phyloP scores from a whole-genome alignment of 1,140 invertebrate species.

The Pogonognathellus flavescens region DNA sequence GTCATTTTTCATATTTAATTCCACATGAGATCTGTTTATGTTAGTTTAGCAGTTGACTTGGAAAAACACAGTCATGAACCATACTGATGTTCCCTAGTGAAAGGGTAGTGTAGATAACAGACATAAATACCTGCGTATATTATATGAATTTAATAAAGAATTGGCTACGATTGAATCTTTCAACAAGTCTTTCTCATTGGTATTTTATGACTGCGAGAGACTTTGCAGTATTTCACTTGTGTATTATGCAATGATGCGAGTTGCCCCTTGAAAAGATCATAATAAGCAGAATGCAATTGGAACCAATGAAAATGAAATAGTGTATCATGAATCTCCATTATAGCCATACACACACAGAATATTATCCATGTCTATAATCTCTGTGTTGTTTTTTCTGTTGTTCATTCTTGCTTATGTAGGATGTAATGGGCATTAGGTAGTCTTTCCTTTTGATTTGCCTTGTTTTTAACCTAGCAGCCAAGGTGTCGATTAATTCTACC shows the following conservation, averaged over 20 bases:
- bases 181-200: constrained; percentile 16
- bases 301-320: neutral
- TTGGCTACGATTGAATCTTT: constrained; percentile 29
- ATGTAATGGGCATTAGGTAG: neutral
- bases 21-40: neutral
- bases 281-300: constrained; percentile 11
- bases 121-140: neutral
- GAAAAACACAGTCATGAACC: neutral
- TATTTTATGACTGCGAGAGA: too few relatives aligned
- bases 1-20: constrained; percentile 16
- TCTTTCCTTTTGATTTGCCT: neutral
- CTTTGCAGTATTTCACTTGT: neutral
- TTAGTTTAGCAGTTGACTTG: neutral
- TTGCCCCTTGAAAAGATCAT: constrained; percentile 23
- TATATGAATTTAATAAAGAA: constrained; percentile 7
- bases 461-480: neutral
- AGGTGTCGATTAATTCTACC: constrained; percentile 28
- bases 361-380: neutral
- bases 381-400: neutral
- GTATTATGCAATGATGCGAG: constrained; percentile 2
- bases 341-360: neutral
- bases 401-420: neutral
- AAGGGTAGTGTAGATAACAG: constrained; percentile 1
- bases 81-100: constrained; percentile 4
- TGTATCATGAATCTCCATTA: too few relatives aligned